Base-by-base conservation (phyloP, 2,888 invertebrate genomes). In the Mimas tiliae region DNA sequence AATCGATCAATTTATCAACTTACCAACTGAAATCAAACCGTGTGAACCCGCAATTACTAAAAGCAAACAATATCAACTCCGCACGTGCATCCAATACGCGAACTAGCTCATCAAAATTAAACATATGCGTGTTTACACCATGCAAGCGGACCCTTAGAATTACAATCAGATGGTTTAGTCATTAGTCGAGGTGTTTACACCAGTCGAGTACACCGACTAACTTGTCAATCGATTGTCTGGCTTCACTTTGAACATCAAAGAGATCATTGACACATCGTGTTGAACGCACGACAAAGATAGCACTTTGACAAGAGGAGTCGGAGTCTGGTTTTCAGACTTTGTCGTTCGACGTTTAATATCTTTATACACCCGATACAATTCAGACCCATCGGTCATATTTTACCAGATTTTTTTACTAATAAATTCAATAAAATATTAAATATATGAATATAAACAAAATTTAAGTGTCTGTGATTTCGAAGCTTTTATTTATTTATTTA, bases 131-230 rank as follows among this genome's bases (percentile, higher is more conserved):
- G 72, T 76, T 78, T 74, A 77, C 73, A 69, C 74, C 67, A 68
- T 71, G 70, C 65, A 68, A 70, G 72, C 67, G 67, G 68, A 73
- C 76, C 73, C 69, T 77, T 77, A 72, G 79, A 82, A 81, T 81
- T 71, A 72, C 73, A 79, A 82, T 76, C 72, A 77, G 67, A 62
- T 12, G 48, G 42, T 42, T 58, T 58, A 71, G 69, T 72, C 69
- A 73, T 65, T 65, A 65, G 12, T 53, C 42, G 11, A 33, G 16
- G 27, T 64, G 48, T 65, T 65, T 55, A 65, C 55, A 55, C 16
- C 12, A 16, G 34, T 53, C 58, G 16, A 58, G 58, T 42, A 33
- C 58, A 55, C 11, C 55, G 58, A 58, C 42, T 55, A 58, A 58
- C 38, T 55, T 58, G 58, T 58, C 58, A 19, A 42, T 58, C 58